Conservation (phyloP, 2,888 invertebrate genomes). For the Drosophila leonis region DNA sequence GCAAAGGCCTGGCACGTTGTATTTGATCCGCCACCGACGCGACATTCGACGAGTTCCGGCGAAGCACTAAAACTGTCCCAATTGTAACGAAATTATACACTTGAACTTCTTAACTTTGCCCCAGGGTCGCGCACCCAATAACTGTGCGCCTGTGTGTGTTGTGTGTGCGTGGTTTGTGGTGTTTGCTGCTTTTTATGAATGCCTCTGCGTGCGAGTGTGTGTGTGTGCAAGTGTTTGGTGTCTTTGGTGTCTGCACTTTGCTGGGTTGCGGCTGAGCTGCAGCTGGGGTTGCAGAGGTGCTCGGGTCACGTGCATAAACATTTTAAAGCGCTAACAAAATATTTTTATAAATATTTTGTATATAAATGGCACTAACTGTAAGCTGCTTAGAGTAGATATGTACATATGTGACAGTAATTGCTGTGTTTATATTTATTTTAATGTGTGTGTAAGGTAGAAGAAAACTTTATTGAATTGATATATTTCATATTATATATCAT, state of each 20-base stretch:
- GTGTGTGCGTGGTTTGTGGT: slow-evolving; percentile 18
- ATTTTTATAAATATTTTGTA: neutral
- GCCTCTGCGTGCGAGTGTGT: neutral
- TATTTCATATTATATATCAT: too few relatives aligned
- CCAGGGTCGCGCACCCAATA: slow-evolving; percentile 28
- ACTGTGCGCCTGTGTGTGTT: slow-evolving; percentile 4
- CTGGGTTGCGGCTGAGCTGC: neutral
- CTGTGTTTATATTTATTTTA: neutral
- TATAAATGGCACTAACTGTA: neutral
- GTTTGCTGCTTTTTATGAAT: slow-evolving; percentile 12
- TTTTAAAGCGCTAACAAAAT: neutral
- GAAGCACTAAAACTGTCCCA: slow-evolving; percentile 81
- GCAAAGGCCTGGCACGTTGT: slow-evolving; percentile 3
- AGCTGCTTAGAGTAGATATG: neutral
- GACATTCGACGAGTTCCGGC: slow-evolving; percentile 59
- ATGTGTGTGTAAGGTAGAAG: neutral
- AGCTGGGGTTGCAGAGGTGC: neutral
- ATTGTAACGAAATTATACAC: slow-evolving; percentile 80
- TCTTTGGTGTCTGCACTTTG: slow-evolving; percentile 21
- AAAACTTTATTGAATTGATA: too few relatives aligned
- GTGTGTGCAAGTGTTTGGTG: slow-evolving; percentile 30
- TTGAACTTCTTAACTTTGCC: slow-evolving; percentile 77
- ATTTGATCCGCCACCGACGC: slow-evolving; percentile 47
- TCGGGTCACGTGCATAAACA: slow-evolving; percentile 1
- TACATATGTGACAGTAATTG: too few relatives aligned